Base-by-base conservation (phyloP, 2,797 vertebrate species). In the Cyclopterus lumpus region DNA sequence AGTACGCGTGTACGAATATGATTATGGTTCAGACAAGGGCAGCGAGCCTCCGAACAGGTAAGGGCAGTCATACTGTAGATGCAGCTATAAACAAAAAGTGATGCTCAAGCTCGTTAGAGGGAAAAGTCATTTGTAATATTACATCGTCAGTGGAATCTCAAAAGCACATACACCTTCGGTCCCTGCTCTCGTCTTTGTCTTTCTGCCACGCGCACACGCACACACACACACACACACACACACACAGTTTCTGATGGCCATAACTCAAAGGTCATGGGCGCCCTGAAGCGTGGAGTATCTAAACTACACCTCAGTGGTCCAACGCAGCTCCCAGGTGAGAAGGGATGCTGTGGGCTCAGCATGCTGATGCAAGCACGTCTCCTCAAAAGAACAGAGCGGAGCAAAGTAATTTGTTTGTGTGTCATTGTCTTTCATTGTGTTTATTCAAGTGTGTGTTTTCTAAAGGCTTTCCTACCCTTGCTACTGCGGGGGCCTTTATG, bases 291-390 rank as follows among this genome's bases (percentile, higher is more conserved):
- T 89, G 86, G 85, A 86, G 91, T 90, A 91, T 91, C 92, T 89
- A 86, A n/a, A 89, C 81, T 89, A 92, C 92, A 93, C 90, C 90
- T 91, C 90, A 91, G 87, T 89, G 88, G 90, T 90, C 91, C 86
- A 81, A 85, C 87, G 85, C 89, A 82, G 75, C 81, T 92, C 92
- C 92, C 91, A 91, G 92, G 93, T 93, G 91, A 87, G 87, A 48
- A 40, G 69, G 79, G 89, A 90, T 89, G 90, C 88, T 88, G 90
- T 88, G 90, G 86, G 87, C 90, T 91, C 91, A 92, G 93, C 87
- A 91, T 92, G 92, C 92, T 91, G 93, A 93, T 88, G 88, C 85
- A 86, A 88, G 88, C 91, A 86, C 14, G 77, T 81, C 90, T 86
- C 80, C 80, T 54, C n/a, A 58, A 86, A 88, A 86, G 79, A 86